Percentiles rank a stretch among this genome's conserved stretches.
Evolutionary conservation across 2,888 invertebrate genomes (phyloP).

Genomic region (Meganola albula): DNA sequence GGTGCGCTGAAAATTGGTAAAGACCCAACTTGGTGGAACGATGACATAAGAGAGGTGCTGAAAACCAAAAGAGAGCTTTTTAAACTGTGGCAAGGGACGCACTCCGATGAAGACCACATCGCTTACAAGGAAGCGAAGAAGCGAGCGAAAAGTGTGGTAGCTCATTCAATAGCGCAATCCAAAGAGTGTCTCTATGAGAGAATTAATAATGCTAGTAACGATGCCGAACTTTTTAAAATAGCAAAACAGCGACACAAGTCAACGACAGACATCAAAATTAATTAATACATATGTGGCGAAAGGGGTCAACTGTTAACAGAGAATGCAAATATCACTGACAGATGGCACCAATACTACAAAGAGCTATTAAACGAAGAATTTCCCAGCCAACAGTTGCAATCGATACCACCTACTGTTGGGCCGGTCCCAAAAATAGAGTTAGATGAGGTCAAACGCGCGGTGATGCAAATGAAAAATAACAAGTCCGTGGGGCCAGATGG

Average conservation of each 20-base stretch:
- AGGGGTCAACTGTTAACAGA: conserved; percentile 7
- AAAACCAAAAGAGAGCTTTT: conserved; percentile 8
- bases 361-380: conserved; percentile 13
- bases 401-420: neutral
- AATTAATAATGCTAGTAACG: conserved; percentile 7
- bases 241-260: conserved; percentile 10
- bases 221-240: conserved; percentile 9
- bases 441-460: neutral
- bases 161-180: neutral
- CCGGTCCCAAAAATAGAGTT: neutral
- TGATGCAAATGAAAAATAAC: neutral
- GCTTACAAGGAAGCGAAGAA: neutral
- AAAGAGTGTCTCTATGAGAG: neutral
- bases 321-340: conserved; percentile 5
- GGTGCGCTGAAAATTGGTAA: conserved; percentile 1
- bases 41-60: conserved; percentile 6
- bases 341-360: conserved; percentile 10
- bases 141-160: neutral
- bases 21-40: conserved; percentile 10
- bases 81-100: conserved; percentile 1
- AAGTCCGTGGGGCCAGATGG: neutral
- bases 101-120: neutral
- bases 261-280: conserved; percentile 10
- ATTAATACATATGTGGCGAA: conserved; percentile 11
- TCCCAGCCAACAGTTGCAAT: conserved; percentile 3